Evolutionary conservation across 2,113 vertebrate genomes (phyloP).

Genomic region (Limanda limanda): DNA sequence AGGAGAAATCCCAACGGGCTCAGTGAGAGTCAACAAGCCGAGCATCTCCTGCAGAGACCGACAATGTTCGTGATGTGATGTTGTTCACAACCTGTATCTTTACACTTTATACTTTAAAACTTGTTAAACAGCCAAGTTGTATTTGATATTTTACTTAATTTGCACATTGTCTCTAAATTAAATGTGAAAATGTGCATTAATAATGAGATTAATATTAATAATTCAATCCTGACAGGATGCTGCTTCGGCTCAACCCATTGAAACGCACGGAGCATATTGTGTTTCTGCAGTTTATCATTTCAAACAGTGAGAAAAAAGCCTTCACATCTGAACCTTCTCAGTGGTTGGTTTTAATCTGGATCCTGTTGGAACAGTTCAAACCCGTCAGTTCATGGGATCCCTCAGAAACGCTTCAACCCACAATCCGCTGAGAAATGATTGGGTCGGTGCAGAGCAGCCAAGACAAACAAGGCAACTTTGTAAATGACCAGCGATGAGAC

Average conservation of each 20-base stretch:
- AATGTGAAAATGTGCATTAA: neutral
- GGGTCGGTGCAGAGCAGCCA: slow-evolving; percentile 41
- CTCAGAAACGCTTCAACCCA: slow-evolving; percentile 32
- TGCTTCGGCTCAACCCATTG: neutral
- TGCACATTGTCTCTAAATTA: too few relatives aligned
- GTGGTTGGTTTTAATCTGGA: slow-evolving; percentile 12
- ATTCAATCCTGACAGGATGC: neutral
- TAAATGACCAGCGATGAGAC: slow-evolving; percentile 38
- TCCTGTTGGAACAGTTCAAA: neutral
- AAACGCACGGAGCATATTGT: neutral
- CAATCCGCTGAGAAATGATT: slow-evolving; percentile 42
- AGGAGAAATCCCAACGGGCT: slow-evolving; percentile 59
- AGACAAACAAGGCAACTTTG: slow-evolving; percentile 58
- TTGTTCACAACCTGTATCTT: neutral
- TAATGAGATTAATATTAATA: neutral
- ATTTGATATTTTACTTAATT: too few relatives aligned
- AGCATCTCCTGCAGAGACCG: slow-evolving; percentile 4
- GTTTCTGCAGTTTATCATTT: neutral
- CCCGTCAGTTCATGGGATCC: slow-evolving; percentile 59
- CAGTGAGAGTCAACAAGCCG: slow-evolving; percentile 74
- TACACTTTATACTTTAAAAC: neutral
- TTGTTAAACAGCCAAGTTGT: too few relatives aligned
- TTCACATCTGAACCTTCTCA: slow-evolving; percentile 2
- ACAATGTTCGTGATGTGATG: neutral
- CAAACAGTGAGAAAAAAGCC: neutral